phyloP scores from a whole-genome alignment of 2,113 vertebrate genomes.

The Apistogramma diplotaenia region DNA sequence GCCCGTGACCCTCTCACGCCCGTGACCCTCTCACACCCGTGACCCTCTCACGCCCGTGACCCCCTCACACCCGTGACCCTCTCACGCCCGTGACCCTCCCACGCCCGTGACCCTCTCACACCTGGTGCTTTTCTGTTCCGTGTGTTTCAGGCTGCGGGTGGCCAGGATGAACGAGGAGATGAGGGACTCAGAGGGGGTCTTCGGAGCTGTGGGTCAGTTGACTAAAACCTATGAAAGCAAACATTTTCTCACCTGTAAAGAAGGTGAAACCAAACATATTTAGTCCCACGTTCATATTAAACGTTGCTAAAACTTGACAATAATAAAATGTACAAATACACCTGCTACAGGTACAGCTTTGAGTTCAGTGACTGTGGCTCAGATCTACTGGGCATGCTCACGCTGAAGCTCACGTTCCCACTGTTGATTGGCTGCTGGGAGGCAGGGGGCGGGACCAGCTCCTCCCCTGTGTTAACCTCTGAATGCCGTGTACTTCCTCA shows the following conservation, averaged over 20 bases:
- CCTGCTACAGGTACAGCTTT: too few relatives aligned
- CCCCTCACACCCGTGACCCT: too few relatives aligned
- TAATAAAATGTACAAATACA: too few relatives aligned
- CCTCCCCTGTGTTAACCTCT: not conserved
- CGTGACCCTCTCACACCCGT: too few relatives aligned
- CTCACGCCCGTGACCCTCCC: too few relatives aligned
- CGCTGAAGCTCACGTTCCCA: not conserved
- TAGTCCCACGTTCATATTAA: too few relatives aligned
- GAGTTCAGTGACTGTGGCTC: too few relatives aligned
- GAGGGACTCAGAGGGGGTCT: conserved; percentile 77
- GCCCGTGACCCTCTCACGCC: too few relatives aligned
- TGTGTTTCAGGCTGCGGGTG: conserved; percentile 73
- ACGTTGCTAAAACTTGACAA: too few relatives aligned
- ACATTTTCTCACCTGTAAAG: not conserved
- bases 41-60: too few relatives aligned
- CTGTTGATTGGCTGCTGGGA: not conserved
- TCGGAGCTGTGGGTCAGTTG: conserved; percentile 69
- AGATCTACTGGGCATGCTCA: not conserved
- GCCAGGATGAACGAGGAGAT: conserved; percentile 83
- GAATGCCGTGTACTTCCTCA: not conserved
- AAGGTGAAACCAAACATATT: not conserved
- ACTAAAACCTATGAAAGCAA: not conserved
- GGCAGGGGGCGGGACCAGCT: not conserved
- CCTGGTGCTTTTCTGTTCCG: fast-evolving
- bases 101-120: not conserved